Evolutionary conservation across 2,888 invertebrate species (phyloP).

Genomic region (Odontomyia ornata): DNA sequence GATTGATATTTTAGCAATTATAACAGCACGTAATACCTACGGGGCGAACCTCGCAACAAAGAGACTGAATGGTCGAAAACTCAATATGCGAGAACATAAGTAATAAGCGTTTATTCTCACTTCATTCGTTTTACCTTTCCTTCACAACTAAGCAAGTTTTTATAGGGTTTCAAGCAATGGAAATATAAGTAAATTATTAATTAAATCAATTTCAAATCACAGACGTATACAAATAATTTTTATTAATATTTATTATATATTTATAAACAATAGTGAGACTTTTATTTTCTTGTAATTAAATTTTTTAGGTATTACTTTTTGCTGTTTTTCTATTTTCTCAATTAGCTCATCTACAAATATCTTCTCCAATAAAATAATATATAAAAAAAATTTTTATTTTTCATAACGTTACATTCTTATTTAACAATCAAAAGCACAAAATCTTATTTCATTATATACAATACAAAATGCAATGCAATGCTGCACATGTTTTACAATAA

Average conservation of each 20-base stretch:
- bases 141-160: no score
- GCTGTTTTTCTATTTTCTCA: background rate
- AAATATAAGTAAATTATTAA: no score
- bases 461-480: background rate
- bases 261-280: slow-evolving; percentile 30
- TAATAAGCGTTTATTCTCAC: no score
- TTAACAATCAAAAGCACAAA: slow-evolving; percentile 1
- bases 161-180: no score
- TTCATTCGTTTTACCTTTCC: no score
- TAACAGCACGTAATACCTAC: no score
- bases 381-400: slow-evolving; percentile 1
- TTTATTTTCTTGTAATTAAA: background rate
- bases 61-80: no score
- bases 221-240: slow-evolving; percentile 28
- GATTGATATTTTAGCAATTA: no score
- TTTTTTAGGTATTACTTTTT: slow-evolving; percentile 6
- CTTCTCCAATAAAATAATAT: background rate
- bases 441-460: background rate
- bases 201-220: background rate
- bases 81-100: no score
- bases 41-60: no score
- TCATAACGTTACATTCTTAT: background rate
- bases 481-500: background rate
- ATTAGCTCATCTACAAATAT: no score
- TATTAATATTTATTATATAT: slow-evolving; percentile 29